A percentile compares a stretch with the other conserved stretches of the same genome.
phyloP scores from a whole-genome alignment of 2,797 vertebrate genomes.

The Loris lydekkerianus region DNA sequence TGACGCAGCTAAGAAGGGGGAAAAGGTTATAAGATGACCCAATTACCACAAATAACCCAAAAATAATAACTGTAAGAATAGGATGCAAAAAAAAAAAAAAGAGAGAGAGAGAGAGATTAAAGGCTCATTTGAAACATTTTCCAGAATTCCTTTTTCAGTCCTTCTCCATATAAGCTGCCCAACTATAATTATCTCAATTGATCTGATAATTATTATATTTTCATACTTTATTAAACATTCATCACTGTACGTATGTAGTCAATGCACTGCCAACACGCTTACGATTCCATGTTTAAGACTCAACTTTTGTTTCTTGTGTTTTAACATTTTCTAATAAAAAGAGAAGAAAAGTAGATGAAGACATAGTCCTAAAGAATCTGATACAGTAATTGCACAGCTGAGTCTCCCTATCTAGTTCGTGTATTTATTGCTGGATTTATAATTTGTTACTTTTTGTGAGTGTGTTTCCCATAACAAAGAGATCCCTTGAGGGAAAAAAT shows the following conservation, averaged over 20 bases:
- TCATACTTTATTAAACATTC: neutral
- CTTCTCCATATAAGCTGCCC: neutral
- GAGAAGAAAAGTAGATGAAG: neutral
- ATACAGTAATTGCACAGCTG: neutral
- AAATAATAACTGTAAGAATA: conserved; percentile 49
- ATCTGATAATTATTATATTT: neutral
- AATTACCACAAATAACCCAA: conserved; percentile 70
- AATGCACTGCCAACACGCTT: neutral
- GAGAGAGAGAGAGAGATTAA: neutral
- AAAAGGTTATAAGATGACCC: conserved; percentile 50
- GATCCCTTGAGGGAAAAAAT: neutral
- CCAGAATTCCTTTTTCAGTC: conserved; percentile 22
- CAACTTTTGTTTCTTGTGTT: neutral
- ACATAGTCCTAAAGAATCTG: neutral
- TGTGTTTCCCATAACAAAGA: neutral
- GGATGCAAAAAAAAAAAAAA: neutral
- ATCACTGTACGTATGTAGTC: neutral
- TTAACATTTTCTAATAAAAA: conserved; percentile 41
- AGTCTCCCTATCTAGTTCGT: neutral
- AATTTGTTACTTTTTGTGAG: neutral
- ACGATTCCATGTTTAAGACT: neutral
- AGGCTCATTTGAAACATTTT: neutral
- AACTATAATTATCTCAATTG: neutral
- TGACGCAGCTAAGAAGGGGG: conserved; percentile 52
- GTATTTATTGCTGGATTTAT: neutral